A percentile compares a stretch with the other conserved stretches of the same genome.
Conservation (phyloP, 2,888 invertebrate genomes). For the Achlya flavicornis region DNA sequence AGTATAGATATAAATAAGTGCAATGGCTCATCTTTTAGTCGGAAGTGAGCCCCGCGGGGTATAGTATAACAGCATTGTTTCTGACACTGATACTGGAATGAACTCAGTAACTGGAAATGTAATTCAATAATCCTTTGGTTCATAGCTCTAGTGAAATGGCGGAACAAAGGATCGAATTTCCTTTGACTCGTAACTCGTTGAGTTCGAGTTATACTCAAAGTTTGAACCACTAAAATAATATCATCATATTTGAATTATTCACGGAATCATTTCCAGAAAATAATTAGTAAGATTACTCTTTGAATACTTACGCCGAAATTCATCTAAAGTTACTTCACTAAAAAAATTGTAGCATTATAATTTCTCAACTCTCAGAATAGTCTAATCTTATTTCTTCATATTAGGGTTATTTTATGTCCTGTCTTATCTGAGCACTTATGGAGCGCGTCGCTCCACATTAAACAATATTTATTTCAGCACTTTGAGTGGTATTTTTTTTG, state of each 20-base stretch:
- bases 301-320: neutral
- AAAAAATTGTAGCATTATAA: neutral
- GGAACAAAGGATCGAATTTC: slow-evolving; percentile 9
- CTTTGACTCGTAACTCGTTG: slow-evolving; percentile 7
- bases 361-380: neutral
- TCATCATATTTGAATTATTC: neutral
- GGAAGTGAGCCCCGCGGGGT: slow-evolving; percentile 1
- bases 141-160: slow-evolving; percentile 4
- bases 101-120: slow-evolving; percentile 5
- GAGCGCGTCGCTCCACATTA: slow-evolving; percentile 44
- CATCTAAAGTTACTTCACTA: neutral
- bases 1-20: too few species aligned
- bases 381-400: too few species aligned
- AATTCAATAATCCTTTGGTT: slow-evolving; percentile 9
- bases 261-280: neutral
- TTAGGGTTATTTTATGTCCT: too few species aligned
- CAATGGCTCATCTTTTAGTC: neutral
- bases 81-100: slow-evolving; percentile 6
- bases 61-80: slow-evolving; percentile 6
- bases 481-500: slow-evolving; percentile 58
- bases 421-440: neutral
- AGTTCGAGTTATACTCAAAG: neutral
- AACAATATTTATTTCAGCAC: slow-evolving; percentile 71
- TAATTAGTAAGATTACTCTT: neutral
- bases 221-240: slow-evolving; percentile 6